Evolutionary conservation across 2,113 vertebrate species (phyloP).

Genomic region (Apistogramma diplotaenia): DNA sequence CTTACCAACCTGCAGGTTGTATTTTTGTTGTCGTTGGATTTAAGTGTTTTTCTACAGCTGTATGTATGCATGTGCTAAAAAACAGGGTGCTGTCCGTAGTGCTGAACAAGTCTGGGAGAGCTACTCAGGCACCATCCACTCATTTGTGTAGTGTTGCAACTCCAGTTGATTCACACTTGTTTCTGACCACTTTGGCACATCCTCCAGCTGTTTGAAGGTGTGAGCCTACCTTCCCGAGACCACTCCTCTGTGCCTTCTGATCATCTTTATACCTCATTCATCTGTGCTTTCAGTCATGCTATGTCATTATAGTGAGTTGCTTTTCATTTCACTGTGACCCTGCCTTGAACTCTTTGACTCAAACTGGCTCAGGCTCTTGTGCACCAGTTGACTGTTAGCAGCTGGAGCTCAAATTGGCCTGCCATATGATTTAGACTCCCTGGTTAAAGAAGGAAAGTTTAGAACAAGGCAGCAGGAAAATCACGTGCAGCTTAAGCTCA

Average conservation of each 20-base stretch:
- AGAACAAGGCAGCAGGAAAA: conserved; percentile 33
- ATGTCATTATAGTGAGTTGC: conserved; percentile 18
- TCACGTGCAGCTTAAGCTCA: neutral
- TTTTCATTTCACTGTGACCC: neutral
- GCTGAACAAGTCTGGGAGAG: conserved; percentile 42
- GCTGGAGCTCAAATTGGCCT: neutral
- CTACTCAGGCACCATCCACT: neutral
- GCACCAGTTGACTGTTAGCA: neutral
- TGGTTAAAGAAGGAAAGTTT: neutral
- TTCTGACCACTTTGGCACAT: conserved; percentile 26
- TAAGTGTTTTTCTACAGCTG: neutral
- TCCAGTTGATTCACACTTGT: conserved; percentile 34
- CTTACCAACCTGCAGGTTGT: neutral
- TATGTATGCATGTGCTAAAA: neutral
- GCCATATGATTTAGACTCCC: neutral
- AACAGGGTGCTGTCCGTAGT: conserved; percentile 49
- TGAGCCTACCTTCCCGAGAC: conserved; percentile 3
- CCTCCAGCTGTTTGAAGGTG: conserved; percentile 25
- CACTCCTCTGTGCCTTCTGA: neutral
- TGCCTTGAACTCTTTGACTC: neutral
- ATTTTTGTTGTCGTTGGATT: neutral
- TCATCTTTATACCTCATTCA: neutral
- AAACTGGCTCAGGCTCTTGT: neutral
- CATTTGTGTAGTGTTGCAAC: conserved; percentile 33
- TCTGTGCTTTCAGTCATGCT: neutral